phyloP scores from a whole-genome alignment of 2,113 vertebrate genomes.

The Semnornis frantzii region DNA sequence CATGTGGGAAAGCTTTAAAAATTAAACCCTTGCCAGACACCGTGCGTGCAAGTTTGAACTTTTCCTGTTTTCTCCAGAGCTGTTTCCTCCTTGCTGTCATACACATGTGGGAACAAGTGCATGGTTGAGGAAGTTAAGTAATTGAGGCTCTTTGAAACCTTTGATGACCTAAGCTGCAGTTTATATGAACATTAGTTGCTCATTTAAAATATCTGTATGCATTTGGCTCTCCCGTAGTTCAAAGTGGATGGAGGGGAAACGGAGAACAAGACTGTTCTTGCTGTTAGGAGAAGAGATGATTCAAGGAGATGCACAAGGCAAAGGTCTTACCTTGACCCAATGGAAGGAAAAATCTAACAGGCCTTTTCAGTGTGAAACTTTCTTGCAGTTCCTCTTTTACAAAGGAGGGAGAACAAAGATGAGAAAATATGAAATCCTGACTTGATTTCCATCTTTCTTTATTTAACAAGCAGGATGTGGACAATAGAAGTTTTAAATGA shows the following conservation, averaged over 20 bases:
- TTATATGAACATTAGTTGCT: background rate
- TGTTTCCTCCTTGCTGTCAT: constrained; percentile 21
- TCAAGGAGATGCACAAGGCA: background rate
- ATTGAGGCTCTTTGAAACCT: constrained; percentile 1
- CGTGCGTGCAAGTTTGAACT: constrained; percentile 20
- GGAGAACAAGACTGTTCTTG: background rate
- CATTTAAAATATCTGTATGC: background rate
- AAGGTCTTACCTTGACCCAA: background rate
- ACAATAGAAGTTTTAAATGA: rapidly evolving
- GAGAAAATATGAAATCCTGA: background rate
- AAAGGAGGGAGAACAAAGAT: background rate
- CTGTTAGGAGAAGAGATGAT: background rate
- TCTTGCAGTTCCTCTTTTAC: background rate
- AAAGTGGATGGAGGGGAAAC: background rate
- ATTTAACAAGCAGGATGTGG: background rate
- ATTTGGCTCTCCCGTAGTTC: background rate
- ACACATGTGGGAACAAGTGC: constrained; percentile 18
- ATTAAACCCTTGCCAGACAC: background rate
- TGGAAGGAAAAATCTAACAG: background rate
- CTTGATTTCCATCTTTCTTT: background rate
- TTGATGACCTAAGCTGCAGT: constrained; percentile 18
- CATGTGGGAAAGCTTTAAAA: constrained; percentile 45
- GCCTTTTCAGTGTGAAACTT: background rate
- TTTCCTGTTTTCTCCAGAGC: constrained; percentile 45
- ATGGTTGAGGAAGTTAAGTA: background rate